Evolutionary conservation across 2,888 invertebrate species (phyloP).

Genomic region (Scelioninae gen. 2): DNA sequence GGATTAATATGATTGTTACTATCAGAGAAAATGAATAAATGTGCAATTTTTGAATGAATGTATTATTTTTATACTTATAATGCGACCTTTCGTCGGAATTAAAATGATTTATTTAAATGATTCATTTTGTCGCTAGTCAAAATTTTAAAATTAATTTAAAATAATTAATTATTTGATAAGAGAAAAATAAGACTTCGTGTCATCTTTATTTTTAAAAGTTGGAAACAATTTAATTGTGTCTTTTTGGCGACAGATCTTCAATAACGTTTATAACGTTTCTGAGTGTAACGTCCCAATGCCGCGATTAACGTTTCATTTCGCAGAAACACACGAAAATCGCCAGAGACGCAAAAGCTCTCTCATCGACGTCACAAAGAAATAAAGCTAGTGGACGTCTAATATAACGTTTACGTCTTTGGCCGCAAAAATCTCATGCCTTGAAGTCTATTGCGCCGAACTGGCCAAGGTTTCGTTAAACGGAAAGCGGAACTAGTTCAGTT

Average conservation of each 20-base stretch:
- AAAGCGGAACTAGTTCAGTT: neutral
- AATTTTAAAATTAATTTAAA: too few relatives aligned
- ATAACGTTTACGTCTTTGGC: slow-evolving; percentile 39
- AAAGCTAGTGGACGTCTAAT: slow-evolving; percentile 7
- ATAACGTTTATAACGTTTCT: slow-evolving; percentile 27
- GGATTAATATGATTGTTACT: slow-evolving; percentile 16
- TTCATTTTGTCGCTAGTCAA: too few relatives aligned
- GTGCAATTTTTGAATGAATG: slow-evolving; percentile 23
- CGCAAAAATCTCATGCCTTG: slow-evolving; percentile 26
- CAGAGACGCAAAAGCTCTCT: slow-evolving; percentile 37
- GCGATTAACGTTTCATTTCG: slow-evolving; percentile 40
- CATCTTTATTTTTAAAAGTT: neutral
- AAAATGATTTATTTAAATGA: too few relatives aligned
- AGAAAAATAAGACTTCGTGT: neutral
- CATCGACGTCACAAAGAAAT: slow-evolving; percentile 42
- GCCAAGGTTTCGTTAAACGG: slow-evolving; percentile 22
- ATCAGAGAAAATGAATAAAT: slow-evolving; percentile 20
- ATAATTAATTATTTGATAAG: neutral
- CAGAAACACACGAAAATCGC: slow-evolving; percentile 37
- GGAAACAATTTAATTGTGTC: neutral
- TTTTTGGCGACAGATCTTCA: slow-evolving; percentile 26
- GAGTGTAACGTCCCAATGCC: slow-evolving; percentile 42
- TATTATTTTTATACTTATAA: neutral
- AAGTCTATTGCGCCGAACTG: slow-evolving; percentile 40
- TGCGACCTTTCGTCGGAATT: too few relatives aligned